A percentile compares a stretch with the other conserved stretches of the same genome.
These are phyloP conservation scores for Stichopus chloronotus DNA, from an alignment of 35 echinoderm and acorn worm species.

Conservation along the genomic window DNA sequence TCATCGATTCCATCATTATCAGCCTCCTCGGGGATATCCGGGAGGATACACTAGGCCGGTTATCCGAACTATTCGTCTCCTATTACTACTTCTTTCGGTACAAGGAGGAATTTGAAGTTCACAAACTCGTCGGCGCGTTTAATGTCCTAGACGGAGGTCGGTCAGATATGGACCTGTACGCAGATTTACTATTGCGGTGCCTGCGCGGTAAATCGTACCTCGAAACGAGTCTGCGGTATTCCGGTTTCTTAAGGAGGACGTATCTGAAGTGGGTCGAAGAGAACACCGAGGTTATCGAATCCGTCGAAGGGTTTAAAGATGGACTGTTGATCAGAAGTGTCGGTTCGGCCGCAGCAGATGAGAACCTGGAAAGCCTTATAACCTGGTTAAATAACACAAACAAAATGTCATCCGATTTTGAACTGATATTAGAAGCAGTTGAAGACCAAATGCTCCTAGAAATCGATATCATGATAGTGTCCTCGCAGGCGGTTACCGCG, in stretches of 20 bases:
- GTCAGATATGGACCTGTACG: background rate
- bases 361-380: background rate
- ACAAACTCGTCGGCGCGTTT: background rate
- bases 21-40: background rate
- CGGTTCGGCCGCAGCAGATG: background rate
- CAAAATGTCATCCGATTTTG: background rate
- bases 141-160: background rate
- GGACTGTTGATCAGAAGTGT: background rate
- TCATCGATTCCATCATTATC: conserved; percentile 1
- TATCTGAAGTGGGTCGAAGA: background rate
- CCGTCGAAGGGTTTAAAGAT: background rate
- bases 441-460: background rate
- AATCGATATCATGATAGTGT: conserved; percentile 31
- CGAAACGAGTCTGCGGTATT: conserved; percentile 36
- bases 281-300: background rate
- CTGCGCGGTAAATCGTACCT: conserved; percentile 20
- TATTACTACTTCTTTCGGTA: conserved; percentile 33
- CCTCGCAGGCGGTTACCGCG: background rate
- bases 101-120: background rate
- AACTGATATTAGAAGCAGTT: background rate
- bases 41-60: background rate
- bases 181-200: background rate
- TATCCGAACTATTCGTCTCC: background rate
- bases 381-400: background rate
- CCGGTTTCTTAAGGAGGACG: background rate